Conservation (phyloP, 2,797 vertebrate genomes). For the Gymnoscopelus braueri region DNA sequence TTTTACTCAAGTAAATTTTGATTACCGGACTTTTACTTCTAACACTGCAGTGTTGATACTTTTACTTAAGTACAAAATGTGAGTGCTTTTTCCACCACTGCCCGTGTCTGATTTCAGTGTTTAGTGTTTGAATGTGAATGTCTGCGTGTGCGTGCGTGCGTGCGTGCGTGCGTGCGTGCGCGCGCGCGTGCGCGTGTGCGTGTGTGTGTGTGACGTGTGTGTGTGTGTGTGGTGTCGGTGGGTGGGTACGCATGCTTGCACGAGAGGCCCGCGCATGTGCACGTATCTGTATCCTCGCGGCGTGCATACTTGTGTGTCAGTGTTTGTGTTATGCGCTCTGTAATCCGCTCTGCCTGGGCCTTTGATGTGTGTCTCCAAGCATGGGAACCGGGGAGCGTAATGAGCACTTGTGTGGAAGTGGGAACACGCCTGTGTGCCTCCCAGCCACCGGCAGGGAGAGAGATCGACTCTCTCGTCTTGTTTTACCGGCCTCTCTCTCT, state of each 20-base stretch:
- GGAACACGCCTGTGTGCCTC: not conserved
- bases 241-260: slow-evolving; percentile 2
- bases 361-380: slow-evolving; percentile 63
- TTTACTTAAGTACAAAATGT: too few species aligned
- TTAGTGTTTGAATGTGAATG: not conserved
- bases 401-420: slow-evolving; percentile 34
- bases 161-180: not conserved
- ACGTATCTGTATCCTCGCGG: slow-evolving; percentile 2
- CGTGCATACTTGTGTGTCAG: slow-evolving; percentile 8
- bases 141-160: not conserved
- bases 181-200: not conserved
- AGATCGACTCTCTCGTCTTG: slow-evolving; percentile 17
- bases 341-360: slow-evolving; percentile 53
- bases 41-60: too few species aligned
- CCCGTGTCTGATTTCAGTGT: too few species aligned
- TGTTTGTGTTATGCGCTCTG: slow-evolving; percentile 35
- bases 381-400: slow-evolving; percentile 59
- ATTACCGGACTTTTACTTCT: too few species aligned
- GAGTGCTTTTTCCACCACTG: too few species aligned
- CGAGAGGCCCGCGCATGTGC: not conserved
- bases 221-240: not conserved
- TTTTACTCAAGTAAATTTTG: too few species aligned
- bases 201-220: too few species aligned
- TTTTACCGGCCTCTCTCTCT: slow-evolving; percentile 9
- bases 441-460: not conserved